Evolutionary conservation across 2,113 vertebrate species (phyloP).

Genomic region (Labeo rohita): DNA sequence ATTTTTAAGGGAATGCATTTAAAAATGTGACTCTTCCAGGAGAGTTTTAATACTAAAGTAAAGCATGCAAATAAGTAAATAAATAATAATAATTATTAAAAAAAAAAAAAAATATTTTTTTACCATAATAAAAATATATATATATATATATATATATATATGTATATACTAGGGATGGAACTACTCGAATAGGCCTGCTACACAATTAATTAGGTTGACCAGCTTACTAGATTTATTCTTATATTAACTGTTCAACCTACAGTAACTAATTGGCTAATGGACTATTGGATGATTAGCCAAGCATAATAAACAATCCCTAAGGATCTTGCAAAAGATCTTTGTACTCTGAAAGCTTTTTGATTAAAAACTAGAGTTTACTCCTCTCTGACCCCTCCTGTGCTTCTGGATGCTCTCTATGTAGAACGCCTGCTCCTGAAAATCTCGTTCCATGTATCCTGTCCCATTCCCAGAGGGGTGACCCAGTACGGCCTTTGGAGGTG

Average conservation of each 20-base stretch:
- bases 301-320: background rate
- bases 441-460: background rate
- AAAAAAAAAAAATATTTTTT: no score
- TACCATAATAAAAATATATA: background rate
- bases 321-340: background rate
- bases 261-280: background rate
- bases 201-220: background rate
- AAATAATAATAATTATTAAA: no score
- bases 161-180: background rate
- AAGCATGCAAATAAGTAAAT: background rate
- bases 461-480: conserved; percentile 33
- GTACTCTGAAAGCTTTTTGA: conserved; percentile 19
- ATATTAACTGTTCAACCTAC: background rate
- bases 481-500: conserved; percentile 24
- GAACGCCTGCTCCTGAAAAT: background rate
- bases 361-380: background rate
- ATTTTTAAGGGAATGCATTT: background rate
- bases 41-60: background rate
- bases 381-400: background rate
- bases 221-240: background rate
- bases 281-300: background rate
- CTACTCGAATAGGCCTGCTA: background rate
- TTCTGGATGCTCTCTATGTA: background rate
- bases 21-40: background rate
- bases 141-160: background rate